Evolutionary conservation across 2,797 vertebrate genomes (phyloP).

Genomic region (Peromyscus eremicus): DNA sequence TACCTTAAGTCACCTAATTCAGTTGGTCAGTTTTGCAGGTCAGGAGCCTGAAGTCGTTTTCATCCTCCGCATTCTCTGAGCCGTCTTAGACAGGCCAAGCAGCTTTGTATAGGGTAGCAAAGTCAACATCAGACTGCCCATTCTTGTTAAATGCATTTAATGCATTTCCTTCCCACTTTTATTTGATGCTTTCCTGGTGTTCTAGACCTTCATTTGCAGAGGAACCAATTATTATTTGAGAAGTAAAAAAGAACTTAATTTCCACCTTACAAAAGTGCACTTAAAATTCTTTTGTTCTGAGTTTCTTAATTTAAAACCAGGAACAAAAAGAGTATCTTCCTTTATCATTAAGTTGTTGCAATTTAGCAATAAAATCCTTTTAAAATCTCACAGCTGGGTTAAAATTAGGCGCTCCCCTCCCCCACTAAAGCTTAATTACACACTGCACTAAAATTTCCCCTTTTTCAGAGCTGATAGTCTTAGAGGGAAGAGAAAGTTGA

Average conservation of each 20-base stretch:
- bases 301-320: conserved; percentile 71
- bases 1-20: neutral
- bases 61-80: neutral
- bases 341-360: conserved; percentile 72
- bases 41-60: neutral
- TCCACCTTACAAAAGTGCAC: conserved; percentile 69
- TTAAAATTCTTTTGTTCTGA: conserved; percentile 70
- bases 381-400: conserved; percentile 67
- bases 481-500: neutral
- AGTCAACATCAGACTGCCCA: neutral
- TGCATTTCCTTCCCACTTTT: conserved; percentile 47
- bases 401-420: conserved; percentile 51
- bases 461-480: neutral
- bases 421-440: conserved; percentile 30
- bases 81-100: neutral
- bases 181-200: conserved; percentile 31
- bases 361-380: conserved; percentile 70
- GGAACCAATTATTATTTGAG: conserved; percentile 70
- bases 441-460: conserved; percentile 43
- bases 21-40: neutral
- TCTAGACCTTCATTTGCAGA: conserved; percentile 41
- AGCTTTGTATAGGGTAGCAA: neutral
- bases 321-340: conserved; percentile 68
- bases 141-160: conserved; percentile 9
- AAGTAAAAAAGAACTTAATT: conserved; percentile 70